Evolutionary conservation across 2,888 invertebrate species (phyloP), one percentile per base, ranked within the genome.

Genomic region (Gibbula magus): DNA sequence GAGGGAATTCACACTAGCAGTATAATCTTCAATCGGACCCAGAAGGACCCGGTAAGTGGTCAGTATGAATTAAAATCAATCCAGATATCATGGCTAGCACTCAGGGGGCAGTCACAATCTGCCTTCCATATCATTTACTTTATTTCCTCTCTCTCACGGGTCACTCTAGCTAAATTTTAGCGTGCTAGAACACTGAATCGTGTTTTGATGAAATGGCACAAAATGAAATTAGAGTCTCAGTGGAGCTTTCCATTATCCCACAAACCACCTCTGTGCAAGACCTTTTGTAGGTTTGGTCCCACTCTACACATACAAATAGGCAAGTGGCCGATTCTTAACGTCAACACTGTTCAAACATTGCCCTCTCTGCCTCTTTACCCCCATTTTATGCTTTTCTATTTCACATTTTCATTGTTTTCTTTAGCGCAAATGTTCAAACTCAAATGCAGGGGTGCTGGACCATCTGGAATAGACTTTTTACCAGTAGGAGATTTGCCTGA

Each of bases 131-230:
- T 70, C 70, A 70, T 32, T 70, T 70, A 70, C 70, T 70, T 70
- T 70, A 70, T 70, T 61, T 70, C 70, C 70, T 70, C 39, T 75
- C 54, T 75, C 75, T 75, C 75, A 18, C 29, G 75, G 32, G 75
- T 54, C 53, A 54, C 53, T 54, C 54, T 32, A 54, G 22, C 53
- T 75, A 54, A 75, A 75, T 53, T 54, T 75, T 53, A 75, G 32
- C 75, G 32, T 75, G 52, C 32, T 54, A 54, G 53, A 75, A 75
- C 75, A 32, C 29, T 32, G 75, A 75, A 54, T 54, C 54, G 53
- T 35, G 35, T 75, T 75, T 75, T 75, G 75, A 75, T 75, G 75
- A 75, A 75, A 75, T 75, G 75, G 53, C 54, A 75, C 75, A 52
- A 75, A 75, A 75, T 75, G 75, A 75, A 75, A 75, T 75, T 75